phyloP scores from a whole-genome alignment of 1,140 invertebrate species.

The Drosophila suzukii region DNA sequence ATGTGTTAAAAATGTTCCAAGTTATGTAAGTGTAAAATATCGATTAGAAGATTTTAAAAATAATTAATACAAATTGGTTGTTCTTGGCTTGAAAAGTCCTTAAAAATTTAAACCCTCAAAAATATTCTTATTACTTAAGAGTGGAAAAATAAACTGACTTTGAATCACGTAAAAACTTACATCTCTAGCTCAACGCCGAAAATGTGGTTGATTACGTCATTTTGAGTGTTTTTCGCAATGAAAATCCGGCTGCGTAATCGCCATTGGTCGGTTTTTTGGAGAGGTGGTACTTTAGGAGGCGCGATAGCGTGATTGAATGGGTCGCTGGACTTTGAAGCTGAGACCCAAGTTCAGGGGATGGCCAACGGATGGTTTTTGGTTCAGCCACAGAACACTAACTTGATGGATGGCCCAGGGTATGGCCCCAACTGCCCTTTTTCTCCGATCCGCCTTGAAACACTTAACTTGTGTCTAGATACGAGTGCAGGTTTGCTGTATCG shows the following conservation, averaged over 20 bases:
- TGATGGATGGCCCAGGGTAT: conserved; percentile 58
- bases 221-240: conserved; percentile 30
- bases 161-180: conserved; percentile 1
- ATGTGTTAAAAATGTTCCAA: too few species aligned
- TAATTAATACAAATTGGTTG: too few species aligned
- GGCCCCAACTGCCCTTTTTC: conserved; percentile 29
- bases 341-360: conserved; percentile 31
- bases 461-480: conserved; percentile 57
- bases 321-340: conserved; percentile 40
- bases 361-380: conserved; percentile 32
- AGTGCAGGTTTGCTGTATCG: conserved; percentile 34
- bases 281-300: conserved; percentile 30
- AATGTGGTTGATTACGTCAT: conserved; percentile 18
- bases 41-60: too few species aligned
- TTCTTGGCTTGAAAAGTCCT: too few species aligned
- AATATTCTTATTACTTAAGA: too few species aligned
- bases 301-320: conserved; percentile 77
- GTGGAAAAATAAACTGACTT: too few species aligned
- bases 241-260: conserved; percentile 62
- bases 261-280: conserved; percentile 60
- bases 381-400: conserved; percentile 21
- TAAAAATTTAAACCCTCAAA: too few species aligned
- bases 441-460: conserved; percentile 46
- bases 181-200: conserved; percentile 2
- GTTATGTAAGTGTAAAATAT: too few species aligned